Percentiles rank a stretch among this genome's conserved stretches.
phyloP scores from a whole-genome alignment of 2,797 vertebrate species.

The Pristis pectinata region DNA sequence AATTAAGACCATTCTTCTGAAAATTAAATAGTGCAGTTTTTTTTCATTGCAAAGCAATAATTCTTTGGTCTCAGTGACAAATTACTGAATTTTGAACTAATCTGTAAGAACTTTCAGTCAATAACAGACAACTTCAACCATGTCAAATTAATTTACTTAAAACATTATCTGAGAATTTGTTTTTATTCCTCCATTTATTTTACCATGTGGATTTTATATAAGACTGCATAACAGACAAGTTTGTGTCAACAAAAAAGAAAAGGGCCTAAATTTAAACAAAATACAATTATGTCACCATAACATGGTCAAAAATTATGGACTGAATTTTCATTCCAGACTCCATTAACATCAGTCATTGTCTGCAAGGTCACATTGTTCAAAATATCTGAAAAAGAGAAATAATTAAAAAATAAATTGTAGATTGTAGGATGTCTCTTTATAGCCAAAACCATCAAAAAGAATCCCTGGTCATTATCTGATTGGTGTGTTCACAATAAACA shows the following conservation, averaged over 20 bases:
- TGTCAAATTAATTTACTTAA: conserved; percentile 16
- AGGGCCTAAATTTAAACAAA: neutral
- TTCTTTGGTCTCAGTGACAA: neutral
- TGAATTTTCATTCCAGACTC: neutral
- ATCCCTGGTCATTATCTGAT: neutral
- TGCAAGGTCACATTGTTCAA: conserved; percentile 71
- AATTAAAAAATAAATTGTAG: neutral
- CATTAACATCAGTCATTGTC: conserved; percentile 56
- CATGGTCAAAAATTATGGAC: neutral
- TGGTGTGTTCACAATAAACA: neutral
- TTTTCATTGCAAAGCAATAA: neutral
- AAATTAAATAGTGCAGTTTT: neutral
- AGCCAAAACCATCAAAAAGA: neutral
- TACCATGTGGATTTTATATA: neutral
- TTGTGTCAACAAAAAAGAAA: conserved; percentile 23
- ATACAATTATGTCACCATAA: neutral
- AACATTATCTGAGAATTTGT: neutral
- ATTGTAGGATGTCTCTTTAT: neutral
- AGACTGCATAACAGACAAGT: neutral
- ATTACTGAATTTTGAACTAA: neutral
- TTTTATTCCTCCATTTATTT: neutral
- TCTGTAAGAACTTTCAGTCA: neutral
- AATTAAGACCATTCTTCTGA: neutral
- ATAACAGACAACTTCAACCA: neutral
- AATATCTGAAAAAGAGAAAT: conserved; percentile 61